Evolutionary conservation across 2,888 invertebrate species (phyloP).

Genomic region (Micropterix aruncella): DNA sequence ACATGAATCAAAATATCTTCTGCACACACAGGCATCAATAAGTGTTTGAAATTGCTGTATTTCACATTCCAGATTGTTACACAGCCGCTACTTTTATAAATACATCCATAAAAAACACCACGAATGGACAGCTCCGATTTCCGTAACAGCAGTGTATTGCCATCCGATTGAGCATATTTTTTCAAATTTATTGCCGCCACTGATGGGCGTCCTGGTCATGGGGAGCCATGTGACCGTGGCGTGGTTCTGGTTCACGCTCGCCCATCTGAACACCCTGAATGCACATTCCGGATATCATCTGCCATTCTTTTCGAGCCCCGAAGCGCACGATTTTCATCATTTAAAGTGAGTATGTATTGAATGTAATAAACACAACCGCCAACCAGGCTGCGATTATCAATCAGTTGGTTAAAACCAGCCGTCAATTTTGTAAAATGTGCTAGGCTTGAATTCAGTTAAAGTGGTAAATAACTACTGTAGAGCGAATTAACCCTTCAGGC

Average conservation of each 20-base stretch:
- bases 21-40: too few species aligned
- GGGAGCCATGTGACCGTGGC: conserved; percentile 65
- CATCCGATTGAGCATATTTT: conserved; percentile 64
- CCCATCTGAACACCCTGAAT: conserved; percentile 64
- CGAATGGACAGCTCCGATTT: conserved; percentile 79
- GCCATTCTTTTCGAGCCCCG: conserved; percentile 74
- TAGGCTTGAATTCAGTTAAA: too few species aligned
- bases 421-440: too few species aligned
- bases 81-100: conserved; percentile 60
- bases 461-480: too few species aligned
- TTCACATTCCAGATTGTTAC: conserved; percentile 44
- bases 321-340: conserved; percentile 81
- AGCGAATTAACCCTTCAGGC: too few species aligned
- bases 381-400: too few species aligned
- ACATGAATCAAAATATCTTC: too few species aligned
- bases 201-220: conserved; percentile 58
- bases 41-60: neutral
- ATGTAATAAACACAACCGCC: too few species aligned
- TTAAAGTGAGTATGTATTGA: conserved; percentile 58
- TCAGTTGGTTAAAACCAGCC: too few species aligned
- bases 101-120: conserved; percentile 77
- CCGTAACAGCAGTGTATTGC: conserved; percentile 68
- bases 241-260: conserved; percentile 67
- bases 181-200: conserved; percentile 63
- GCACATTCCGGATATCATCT: conserved; percentile 78